Evolutionary conservation across 2,888 invertebrate genomes (phyloP), one percentile per base, ranked within the genome.

Genomic region (Rutpela maculata): DNA sequence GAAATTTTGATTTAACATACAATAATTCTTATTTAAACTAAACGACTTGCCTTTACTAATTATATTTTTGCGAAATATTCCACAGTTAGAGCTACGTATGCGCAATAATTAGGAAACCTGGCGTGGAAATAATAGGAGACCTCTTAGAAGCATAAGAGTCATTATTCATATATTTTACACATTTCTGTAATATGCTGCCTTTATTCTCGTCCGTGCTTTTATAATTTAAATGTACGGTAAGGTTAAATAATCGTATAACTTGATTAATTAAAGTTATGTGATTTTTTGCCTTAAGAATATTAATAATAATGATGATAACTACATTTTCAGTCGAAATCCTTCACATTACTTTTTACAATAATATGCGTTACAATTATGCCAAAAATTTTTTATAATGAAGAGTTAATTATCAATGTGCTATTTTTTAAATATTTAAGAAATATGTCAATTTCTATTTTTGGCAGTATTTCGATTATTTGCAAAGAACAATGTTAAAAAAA

Each of bases 151-250:
- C 15, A 17, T 7, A 19, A 22, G 59, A 15, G 22, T 22, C 22
- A 59, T 59, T 59, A 19, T 59, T 59, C 59, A 56, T 56, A 56
- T 18, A 15, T n/a, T 56, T 59, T 19, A 18, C 15, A 59, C 10
- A 59, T 59, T 59, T 59, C 59, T 22, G 22, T 12, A 59, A 59
- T 22, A 22, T 59, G 19, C 50, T 50, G 50, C 59, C 18, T 59
- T 59, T 19, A 22, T 59, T 59, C 56, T 18, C 5, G 10, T 9
- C 18, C 2, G 56, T 6, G 18, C 17, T 9, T 56, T 56, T 56
- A 18, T 18, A 43, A 43, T 15, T 43, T 43, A 43, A 43, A 43
- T 4, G 43, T 1, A 43, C 5, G 15, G 11, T 0, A 43, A 15
- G 43, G 11, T 43, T 43, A 43, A 12, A 43, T 26, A 26, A 26